A percentile compares a stretch with the other conserved stretches of the same genome.
Evolutionary conservation across 2,113 vertebrate genomes (phyloP).

Genomic region (Odobenus rosmarus): DNA sequence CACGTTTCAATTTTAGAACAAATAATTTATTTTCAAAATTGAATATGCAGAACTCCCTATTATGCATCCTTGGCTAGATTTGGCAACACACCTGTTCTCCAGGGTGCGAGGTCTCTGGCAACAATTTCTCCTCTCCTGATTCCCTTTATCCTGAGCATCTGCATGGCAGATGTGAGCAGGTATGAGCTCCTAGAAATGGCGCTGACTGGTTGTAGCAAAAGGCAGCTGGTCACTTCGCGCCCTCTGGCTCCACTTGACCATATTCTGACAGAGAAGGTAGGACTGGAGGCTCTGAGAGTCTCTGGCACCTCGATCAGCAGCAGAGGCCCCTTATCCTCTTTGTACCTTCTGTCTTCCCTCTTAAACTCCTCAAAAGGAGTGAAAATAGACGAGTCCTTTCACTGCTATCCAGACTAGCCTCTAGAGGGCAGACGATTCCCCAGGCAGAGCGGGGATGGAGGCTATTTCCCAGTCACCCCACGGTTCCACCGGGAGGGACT

Average conservation of each 20-base stretch:
- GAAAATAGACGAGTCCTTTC: no score
- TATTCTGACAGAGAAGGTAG: background rate
- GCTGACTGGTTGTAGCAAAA: background rate
- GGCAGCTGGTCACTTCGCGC: rapidly evolving
- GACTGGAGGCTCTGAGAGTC: background rate
- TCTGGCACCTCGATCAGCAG: no score
- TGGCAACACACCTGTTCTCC: background rate
- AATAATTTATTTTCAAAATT: background rate
- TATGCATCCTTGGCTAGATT: background rate
- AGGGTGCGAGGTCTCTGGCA: background rate
- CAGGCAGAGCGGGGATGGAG: background rate
- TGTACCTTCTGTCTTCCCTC: background rate
- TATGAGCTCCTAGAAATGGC: background rate
- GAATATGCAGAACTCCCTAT: background rate
- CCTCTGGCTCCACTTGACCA: background rate
- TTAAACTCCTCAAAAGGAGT: background rate
- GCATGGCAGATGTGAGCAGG: rapidly evolving
- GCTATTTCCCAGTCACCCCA: background rate
- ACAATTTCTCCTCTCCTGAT: background rate
- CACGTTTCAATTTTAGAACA: background rate
- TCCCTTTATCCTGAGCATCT: background rate
- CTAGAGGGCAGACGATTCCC: background rate
- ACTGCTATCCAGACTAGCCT: background rate
- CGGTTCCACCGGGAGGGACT: rapidly evolving
- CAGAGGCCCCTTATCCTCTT: no score